Conservation (phyloP, 2,888 invertebrate species). For the Drosophila multiciliata region DNA sequence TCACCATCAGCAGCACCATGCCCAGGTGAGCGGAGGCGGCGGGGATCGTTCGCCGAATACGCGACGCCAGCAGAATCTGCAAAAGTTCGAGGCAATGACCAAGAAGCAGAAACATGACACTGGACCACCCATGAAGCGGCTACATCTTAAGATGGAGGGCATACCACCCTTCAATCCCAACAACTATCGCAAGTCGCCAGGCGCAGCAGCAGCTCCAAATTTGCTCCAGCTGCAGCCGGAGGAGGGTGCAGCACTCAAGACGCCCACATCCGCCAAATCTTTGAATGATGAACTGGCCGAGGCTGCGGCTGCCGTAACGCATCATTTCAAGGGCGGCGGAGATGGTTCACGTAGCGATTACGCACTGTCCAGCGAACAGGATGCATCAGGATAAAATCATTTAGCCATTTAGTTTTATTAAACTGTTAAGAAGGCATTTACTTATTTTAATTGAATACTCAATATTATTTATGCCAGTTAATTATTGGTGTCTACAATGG, state of each 20-base stretch:
- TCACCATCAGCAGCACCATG: constrained; percentile 89
- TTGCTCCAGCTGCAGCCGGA: constrained; percentile 28
- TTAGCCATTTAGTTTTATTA: constrained; percentile 18
- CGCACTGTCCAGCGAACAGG: constrained; percentile 64
- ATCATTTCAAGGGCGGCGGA: constrained; percentile 60
- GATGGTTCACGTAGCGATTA: constrained; percentile 76
- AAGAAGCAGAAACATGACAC: constrained; percentile 84
- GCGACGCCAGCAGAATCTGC: constrained; percentile 83
- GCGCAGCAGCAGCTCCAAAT: constrained; percentile 58
- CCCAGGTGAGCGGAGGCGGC: constrained; percentile 83
- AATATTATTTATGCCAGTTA: constrained; percentile 12
- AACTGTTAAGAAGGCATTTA: constrained; percentile 58
- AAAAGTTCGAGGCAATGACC: constrained; percentile 83
- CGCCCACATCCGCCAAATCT: constrained; percentile 85
- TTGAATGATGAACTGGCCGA: constrained; percentile 75
- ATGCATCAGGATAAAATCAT: constrained; percentile 30
- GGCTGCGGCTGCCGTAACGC: constrained; percentile 61
- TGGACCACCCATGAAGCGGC: constrained; percentile 84
- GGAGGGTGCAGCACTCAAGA: constrained; percentile 60
- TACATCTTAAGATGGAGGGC: constrained; percentile 84
- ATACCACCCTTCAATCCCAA: constrained; percentile 85
- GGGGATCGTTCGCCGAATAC: constrained; percentile 83
- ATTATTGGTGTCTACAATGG: not conserved
- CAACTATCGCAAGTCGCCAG: constrained; percentile 87
- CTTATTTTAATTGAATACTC: constrained; percentile 7